phyloP scores from a whole-genome alignment of 2,113 vertebrate genomes.

The Anolis carolinensis region DNA sequence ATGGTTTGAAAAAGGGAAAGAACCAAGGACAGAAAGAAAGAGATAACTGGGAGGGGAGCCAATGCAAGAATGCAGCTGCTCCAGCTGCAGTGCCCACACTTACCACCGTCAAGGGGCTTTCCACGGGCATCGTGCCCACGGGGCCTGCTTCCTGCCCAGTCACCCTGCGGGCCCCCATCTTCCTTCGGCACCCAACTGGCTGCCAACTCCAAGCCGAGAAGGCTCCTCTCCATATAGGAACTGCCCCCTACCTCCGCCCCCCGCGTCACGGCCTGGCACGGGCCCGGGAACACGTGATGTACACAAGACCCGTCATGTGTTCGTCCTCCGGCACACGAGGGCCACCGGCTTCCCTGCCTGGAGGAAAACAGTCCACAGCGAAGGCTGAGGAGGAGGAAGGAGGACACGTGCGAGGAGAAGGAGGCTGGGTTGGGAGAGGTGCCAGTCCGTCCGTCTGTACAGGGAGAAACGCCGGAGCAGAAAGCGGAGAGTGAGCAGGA shows the following conservation, averaged over 20 bases:
- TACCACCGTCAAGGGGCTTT: not conserved
- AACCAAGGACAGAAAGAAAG: not conserved
- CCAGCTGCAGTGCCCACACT: conserved; percentile 1
- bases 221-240: conserved; percentile 22
- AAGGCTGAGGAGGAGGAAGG: not conserved
- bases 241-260: conserved; percentile 27
- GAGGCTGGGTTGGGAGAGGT: conserved; percentile 13
- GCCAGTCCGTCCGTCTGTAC: conserved; percentile 14
- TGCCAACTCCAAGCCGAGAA: conserved; percentile 13
- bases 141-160: not conserved
- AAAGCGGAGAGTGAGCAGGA: not conserved
- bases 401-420: not conserved
- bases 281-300: conserved; percentile 28
- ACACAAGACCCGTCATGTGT: conserved; percentile 29
- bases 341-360: conserved; percentile 9
- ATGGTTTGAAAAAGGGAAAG: not conserved
- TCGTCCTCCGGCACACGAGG: conserved; percentile 6
- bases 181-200: not conserved
- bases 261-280: conserved; percentile 37
- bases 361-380: not conserved
- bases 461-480: not conserved
- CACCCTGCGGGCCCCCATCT: not conserved
- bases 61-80: not conserved
- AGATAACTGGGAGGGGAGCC: not conserved
- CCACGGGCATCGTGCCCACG: not conserved